These are phyloP conservation scores for Tympanoctomys barrerae DNA, from an alignment of 2,797 vertebrate genomes.

Conservation along the genomic window DNA sequence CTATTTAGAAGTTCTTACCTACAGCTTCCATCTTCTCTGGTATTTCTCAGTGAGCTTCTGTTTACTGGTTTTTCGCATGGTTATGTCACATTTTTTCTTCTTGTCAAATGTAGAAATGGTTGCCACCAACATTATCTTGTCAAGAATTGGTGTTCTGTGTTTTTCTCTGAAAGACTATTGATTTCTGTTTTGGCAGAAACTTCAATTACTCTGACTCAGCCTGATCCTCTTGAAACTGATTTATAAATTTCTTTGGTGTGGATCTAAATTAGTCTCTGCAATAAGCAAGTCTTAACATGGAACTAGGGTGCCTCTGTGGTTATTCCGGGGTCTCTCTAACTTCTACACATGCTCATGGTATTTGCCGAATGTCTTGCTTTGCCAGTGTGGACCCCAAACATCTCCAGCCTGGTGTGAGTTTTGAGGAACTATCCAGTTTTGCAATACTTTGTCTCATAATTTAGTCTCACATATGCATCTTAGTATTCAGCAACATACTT, in stretches of 20 bases:
- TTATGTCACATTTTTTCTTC: not conserved
- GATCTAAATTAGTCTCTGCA: not conserved
- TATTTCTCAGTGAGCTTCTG: not conserved
- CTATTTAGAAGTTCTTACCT: not conserved
- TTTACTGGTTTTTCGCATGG: not conserved
- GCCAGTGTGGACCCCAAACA: not conserved
- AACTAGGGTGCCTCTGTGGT: too few relatives aligned
- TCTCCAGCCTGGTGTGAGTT: not conserved
- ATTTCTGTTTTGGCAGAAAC: not conserved
- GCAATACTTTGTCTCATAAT: not conserved
- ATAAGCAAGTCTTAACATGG: not conserved
- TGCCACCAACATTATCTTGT: not conserved
- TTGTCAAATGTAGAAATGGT: not conserved
- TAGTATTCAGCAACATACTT: not conserved
- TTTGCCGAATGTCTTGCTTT: not conserved
- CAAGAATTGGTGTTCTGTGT: not conserved
- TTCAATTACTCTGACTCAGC: not conserved
- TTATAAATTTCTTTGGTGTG: not conserved
- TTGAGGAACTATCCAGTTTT: not conserved
- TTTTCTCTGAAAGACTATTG: not conserved
- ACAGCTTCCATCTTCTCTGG: not conserved
- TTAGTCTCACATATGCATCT: not conserved
- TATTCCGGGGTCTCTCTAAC: not conserved
- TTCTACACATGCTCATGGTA: not conserved
- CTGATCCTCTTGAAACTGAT: not conserved